phyloP scores from a whole-genome alignment of 2,113 vertebrate species.

The Orientallactaga bullata region DNA sequence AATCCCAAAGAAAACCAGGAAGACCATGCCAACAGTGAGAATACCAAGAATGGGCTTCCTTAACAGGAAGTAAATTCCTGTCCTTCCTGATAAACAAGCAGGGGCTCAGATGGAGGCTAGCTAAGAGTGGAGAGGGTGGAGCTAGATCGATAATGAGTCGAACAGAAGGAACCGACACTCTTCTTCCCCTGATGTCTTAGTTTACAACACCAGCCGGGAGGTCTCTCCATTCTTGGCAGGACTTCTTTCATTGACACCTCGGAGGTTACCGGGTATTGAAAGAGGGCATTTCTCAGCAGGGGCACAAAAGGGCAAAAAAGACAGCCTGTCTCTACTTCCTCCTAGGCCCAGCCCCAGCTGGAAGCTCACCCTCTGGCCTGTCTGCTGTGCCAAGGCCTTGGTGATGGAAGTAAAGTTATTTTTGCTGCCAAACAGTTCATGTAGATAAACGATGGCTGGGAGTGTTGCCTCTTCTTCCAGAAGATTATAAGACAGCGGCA shows the following conservation, averaged over 20 bases:
- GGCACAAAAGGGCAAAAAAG: background rate
- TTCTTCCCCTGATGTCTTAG: no score
- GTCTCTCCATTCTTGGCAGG: background rate
- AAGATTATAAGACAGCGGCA: conserved; percentile 77
- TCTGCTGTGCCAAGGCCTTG: conserved; percentile 91
- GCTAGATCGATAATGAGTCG: background rate
- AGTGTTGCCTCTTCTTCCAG: conserved; percentile 71
- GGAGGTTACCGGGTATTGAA: background rate
- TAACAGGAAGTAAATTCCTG: background rate
- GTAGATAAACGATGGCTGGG: conserved; percentile 93
- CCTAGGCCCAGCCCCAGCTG: rapidly evolving
- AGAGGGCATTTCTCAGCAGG: rapidly evolving
- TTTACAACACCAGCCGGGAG: no score
- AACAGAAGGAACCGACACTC: background rate
- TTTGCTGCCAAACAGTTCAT: conserved; percentile 95
- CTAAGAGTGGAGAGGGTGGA: background rate
- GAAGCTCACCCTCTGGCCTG: conserved; percentile 92
- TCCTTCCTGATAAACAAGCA: background rate
- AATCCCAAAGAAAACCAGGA: background rate
- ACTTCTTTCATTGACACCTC: background rate
- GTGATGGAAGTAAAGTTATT: conserved; percentile 94
- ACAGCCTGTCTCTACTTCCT: background rate
- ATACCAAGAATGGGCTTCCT: background rate
- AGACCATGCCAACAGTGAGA: background rate
- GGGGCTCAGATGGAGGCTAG: background rate